Base-by-base conservation (phyloP, 2,888 invertebrate species). In the Agrotis puta region DNA sequence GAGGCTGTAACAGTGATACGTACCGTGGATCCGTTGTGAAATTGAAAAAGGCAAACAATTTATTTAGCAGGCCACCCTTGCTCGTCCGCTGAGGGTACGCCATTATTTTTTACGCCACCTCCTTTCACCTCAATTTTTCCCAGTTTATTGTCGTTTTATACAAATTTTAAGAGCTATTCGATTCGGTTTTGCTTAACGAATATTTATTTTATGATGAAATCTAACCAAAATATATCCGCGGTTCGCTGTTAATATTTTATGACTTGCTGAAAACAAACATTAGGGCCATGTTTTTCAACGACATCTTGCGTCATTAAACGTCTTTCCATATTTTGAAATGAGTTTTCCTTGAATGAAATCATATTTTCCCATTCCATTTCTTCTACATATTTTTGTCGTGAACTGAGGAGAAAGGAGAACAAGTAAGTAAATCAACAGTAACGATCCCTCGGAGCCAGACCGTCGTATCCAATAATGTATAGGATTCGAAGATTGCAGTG, bases 41-140 rank as follows among this genome's bases (percentile, higher is more conserved):
- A 94, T 94, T 94, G 93, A 93, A 94, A 94, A 92, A 92, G 91
- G 90, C 92, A 90, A 93, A 93, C 92, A 94, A 94, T 94, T 94
- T 94, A 94, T 94, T 92, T 92, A 90, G 91, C 88, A 88, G 88
- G 86, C 90, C 89, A 87, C 92, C 92, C 90, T 88, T 89, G 84
- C 87, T 85, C 86, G 85, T 80, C 88, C 86, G 82, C 85, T 86
- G 85, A 88, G 91, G 93, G 92, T 86, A 89, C 88, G 87, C 92
- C 91, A 94, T 95, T 94, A 95, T 93, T 94, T 95, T 95, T 95
- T 94, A 94, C 91, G 91, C 82, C 77, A 88, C 90, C 88, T 92
- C 90, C 91, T 92, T 92, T 93, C 90, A 91, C 93, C 93, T 94
- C 91, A 91, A 93, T 94, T 92, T 92, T 92, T 90, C 85, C 85